Evolutionary conservation across 2,797 vertebrate genomes (phyloP).

Genomic region (Streptopelia turtur): DNA sequence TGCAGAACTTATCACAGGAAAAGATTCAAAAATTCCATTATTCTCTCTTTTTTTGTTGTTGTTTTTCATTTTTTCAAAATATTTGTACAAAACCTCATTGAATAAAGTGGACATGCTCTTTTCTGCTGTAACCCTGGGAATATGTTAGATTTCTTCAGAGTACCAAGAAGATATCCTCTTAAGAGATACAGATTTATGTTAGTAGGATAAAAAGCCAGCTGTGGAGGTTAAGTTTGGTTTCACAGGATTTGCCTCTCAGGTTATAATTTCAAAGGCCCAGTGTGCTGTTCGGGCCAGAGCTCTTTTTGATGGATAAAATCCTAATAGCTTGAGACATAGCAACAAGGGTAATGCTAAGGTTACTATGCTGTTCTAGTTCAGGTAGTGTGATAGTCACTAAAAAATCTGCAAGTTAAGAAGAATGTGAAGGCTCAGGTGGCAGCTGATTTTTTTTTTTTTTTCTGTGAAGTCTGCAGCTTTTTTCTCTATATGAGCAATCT

Average conservation of each 20-base stretch:
- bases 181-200: background rate
- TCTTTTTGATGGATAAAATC: conserved; percentile 25
- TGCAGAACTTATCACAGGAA: background rate
- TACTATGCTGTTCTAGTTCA: conserved; percentile 8
- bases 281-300: background rate
- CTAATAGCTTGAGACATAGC: background rate
- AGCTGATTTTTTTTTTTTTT: background rate
- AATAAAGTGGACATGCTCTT: background rate
- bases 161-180: background rate
- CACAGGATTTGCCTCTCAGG: background rate
- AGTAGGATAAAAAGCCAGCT: background rate
- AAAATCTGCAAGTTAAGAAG: conserved; percentile 13
- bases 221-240: background rate
- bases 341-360: conserved; percentile 18
- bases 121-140: background rate
- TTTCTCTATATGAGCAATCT: conserved; percentile 16
- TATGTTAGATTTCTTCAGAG: background rate
- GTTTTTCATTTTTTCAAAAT: background rate
- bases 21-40: background rate
- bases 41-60: background rate
- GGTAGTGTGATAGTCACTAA: background rate
- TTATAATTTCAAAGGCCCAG: background rate
- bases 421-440: conserved; percentile 11
- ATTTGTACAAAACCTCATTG: background rate
- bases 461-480: background rate